A percentile compares a stretch with the other conserved stretches of the same genome.
These are phyloP conservation scores for Myoxocephalus aenaeus DNA, from an alignment of 2,797 vertebrate species.

Conservation along the genomic window DNA sequence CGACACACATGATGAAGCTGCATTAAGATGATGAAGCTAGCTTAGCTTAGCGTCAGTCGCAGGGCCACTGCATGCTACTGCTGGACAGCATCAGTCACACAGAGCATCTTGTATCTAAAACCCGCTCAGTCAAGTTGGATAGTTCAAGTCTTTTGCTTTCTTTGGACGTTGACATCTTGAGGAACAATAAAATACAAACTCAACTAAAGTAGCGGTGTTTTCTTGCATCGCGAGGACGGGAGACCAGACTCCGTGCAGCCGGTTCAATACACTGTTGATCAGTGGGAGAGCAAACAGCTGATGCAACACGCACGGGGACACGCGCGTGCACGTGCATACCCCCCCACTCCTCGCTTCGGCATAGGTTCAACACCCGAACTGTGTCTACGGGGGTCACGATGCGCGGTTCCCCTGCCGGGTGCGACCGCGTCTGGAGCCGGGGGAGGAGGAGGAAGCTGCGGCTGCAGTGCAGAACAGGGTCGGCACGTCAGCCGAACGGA, in stretches of 20 bases:
- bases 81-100: background rate
- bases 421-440: rapidly evolving
- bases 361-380: rapidly evolving
- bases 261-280: rapidly evolving
- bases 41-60: constrained; percentile 36
- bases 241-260: constrained; percentile 10
- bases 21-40: background rate
- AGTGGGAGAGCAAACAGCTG: rapidly evolving
- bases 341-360: background rate
- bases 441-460: background rate
- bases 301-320: rapidly evolving
- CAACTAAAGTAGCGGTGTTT: too few species aligned
- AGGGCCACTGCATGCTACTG: background rate
- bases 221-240: background rate
- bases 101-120: background rate
- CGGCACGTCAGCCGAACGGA: background rate
- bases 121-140: too few species aligned
- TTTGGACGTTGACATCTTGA: too few species aligned
- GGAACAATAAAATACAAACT: too few species aligned
- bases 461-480: too few species aligned
- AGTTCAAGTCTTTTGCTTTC: too few species aligned
- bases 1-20: too few species aligned
- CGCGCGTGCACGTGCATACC: rapidly evolving
- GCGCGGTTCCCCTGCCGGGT: rapidly evolving
- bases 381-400: rapidly evolving